Conservation (phyloP, 2,113 vertebrate species). For the Rhinoderma darwinii region DNA sequence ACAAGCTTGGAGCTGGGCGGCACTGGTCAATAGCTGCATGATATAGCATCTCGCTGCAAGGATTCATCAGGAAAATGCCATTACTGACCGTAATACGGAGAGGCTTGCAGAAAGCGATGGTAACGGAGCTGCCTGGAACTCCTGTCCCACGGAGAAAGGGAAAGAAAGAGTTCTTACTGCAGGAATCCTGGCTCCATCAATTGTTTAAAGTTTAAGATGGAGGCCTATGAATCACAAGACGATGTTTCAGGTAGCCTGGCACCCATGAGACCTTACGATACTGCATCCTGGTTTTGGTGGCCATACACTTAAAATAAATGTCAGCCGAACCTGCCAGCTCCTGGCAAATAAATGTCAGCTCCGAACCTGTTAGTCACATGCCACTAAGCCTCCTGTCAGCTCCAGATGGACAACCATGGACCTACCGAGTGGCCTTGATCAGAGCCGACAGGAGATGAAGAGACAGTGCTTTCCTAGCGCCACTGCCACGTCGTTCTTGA, state of each 20-base stretch:
- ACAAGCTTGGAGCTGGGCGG: background rate
- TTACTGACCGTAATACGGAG: background rate
- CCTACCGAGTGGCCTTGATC: too few relatives aligned
- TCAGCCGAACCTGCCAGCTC: too few relatives aligned
- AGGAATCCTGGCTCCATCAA: background rate
- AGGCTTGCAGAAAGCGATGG: background rate
- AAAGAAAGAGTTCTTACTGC: background rate
- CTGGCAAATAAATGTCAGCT: too few relatives aligned
- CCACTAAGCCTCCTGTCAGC: too few relatives aligned
- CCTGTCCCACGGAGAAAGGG: background rate
- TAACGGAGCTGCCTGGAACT: background rate
- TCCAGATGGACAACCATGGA: too few relatives aligned
- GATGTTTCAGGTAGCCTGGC: too few relatives aligned
- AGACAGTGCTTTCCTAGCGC: too few relatives aligned
- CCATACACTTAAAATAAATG: too few relatives aligned
- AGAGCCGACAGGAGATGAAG: too few relatives aligned
- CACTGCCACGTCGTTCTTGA: too few relatives aligned
- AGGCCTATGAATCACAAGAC: background rate
- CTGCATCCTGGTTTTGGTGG: background rate
- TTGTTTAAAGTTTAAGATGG: background rate
- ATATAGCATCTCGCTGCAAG: background rate
- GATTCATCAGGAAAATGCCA: conserved; percentile 18
- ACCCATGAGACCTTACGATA: background rate
- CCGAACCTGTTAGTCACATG: too few relatives aligned
- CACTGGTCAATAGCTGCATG: background rate